phyloP scores from a whole-genome alignment of 2,797 vertebrate species.

The Poecilia wingei region DNA sequence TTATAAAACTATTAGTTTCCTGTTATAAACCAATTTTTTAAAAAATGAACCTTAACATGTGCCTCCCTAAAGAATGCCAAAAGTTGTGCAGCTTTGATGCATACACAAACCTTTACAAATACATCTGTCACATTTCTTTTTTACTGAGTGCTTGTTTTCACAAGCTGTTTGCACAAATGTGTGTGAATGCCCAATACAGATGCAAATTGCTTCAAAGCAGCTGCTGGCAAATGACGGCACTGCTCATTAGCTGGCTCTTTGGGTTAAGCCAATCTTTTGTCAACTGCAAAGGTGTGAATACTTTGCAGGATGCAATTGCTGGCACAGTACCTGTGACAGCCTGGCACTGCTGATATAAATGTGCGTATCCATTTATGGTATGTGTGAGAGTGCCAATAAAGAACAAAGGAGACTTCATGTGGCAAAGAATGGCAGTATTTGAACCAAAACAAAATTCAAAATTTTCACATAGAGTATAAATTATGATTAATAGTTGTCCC shows the following conservation, averaged over 20 bases:
- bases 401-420: slow-evolving; percentile 1
- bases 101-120: background rate
- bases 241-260: slow-evolving; percentile 67
- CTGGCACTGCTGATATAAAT: too few relatives aligned
- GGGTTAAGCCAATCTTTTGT: slow-evolving; percentile 54
- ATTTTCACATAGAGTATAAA: slow-evolving; percentile 17
- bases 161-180: background rate
- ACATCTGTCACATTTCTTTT: background rate
- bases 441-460: slow-evolving; percentile 13
- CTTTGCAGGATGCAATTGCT: slow-evolving; percentile 44
- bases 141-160: background rate
- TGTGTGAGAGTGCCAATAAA: background rate
- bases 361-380: background rate
- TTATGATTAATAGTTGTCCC: slow-evolving; percentile 10
- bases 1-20: too few relatives aligned
- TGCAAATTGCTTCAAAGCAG: slow-evolving; percentile 60
- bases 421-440: slow-evolving; percentile 22
- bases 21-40: background rate
- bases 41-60: background rate
- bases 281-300: slow-evolving; percentile 45
- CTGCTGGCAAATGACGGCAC: slow-evolving; percentile 51
- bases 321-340: slow-evolving; percentile 16
- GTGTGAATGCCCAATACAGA: slow-evolving; percentile 11
- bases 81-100: background rate
- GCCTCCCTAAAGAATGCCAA: background rate